A percentile compares a stretch with the other conserved stretches of the same genome.
These are phyloP conservation scores for Idaea dimidiata DNA, from an alignment of 2,888 invertebrate genomes.

Conservation along the genomic window DNA sequence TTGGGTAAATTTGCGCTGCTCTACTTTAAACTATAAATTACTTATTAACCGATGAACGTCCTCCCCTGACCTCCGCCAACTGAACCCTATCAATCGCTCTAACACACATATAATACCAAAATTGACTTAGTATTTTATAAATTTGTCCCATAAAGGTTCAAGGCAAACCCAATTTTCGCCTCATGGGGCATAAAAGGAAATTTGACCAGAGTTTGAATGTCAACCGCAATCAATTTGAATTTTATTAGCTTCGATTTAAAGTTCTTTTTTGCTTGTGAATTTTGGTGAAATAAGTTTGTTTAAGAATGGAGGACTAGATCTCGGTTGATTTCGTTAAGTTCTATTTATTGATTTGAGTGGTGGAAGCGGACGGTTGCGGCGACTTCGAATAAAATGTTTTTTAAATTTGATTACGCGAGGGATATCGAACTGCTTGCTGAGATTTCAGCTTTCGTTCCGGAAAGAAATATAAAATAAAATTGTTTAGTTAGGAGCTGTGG, in stretches of 20 bases:
- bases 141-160: conserved; percentile 32
- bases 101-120: conserved; percentile 28
- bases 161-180: conserved; percentile 31
- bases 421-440: conserved; percentile 13
- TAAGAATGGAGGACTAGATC: conserved; percentile 28
- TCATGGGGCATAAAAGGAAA: conserved; percentile 30
- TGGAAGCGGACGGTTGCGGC: conserved; percentile 28
- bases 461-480: conserved; percentile 19
- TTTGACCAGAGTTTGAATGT: conserved; percentile 10
- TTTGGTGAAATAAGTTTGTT: conserved; percentile 9
- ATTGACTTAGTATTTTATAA: conserved; percentile 35
- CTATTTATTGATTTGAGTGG: conserved; percentile 33
- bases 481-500: background rate
- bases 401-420: background rate
- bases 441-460: conserved; percentile 14
- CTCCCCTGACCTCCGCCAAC: conserved; percentile 12
- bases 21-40: background rate
- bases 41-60: background rate
- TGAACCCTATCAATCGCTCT: conserved; percentile 27
- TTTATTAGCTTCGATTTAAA: conserved; percentile 14
- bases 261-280: conserved; percentile 10
- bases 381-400: conserved; percentile 30
- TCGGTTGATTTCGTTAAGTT: conserved; percentile 32
- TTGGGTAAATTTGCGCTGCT: background rate
- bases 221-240: conserved; percentile 2